These are phyloP conservation scores for Drosophila nebulosa DNA, from an alignment of 1,140 invertebrate species.

Conservation along the genomic window DNA sequence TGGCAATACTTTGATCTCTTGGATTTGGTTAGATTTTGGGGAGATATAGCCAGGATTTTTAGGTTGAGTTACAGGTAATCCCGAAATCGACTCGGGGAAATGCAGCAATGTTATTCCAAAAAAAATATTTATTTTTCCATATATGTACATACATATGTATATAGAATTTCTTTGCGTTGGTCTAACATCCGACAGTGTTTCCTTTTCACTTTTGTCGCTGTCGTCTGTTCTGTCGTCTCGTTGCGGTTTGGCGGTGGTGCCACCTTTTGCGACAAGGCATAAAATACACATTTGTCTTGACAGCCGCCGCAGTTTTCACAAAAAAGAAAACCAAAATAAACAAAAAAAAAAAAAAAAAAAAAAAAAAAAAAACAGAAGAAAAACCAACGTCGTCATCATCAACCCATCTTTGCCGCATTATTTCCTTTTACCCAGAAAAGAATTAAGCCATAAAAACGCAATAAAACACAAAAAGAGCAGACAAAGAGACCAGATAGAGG, in stretches of 20 bases:
- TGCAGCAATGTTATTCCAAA: too few relatives aligned
- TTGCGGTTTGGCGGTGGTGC: slow-evolving; percentile 32
- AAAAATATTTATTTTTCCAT: too few relatives aligned
- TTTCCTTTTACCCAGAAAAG: slow-evolving; percentile 25
- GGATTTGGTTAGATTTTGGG: too few relatives aligned
- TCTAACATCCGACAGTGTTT: slow-evolving; percentile 41
- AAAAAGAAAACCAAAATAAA: too few relatives aligned
- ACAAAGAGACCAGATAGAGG: slow-evolving; percentile 36
- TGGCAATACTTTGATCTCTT: too few relatives aligned
- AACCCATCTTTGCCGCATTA: slow-evolving; percentile 55
- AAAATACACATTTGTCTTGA: slow-evolving; percentile 71
- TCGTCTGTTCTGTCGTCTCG: too few relatives aligned
- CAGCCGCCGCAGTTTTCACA: slow-evolving; percentile 46
- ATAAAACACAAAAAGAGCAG: slow-evolving; percentile 39
- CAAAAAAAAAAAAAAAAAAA: too few relatives aligned
- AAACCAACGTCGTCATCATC: not conserved
- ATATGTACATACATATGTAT: slow-evolving; percentile 49
- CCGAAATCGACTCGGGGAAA: too few relatives aligned
- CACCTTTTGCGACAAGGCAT: slow-evolving; percentile 68
- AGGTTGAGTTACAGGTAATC: too few relatives aligned
- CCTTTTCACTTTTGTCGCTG: slow-evolving; percentile 5
- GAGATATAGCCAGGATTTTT: too few relatives aligned
- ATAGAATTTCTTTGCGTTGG: slow-evolving; percentile 50
- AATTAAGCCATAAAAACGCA: slow-evolving; percentile 60
- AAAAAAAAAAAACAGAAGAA: not conserved